These are phyloP conservation scores for Sebastes oblongus DNA, from an alignment of 2,797 vertebrate species.

Conservation along the genomic window DNA sequence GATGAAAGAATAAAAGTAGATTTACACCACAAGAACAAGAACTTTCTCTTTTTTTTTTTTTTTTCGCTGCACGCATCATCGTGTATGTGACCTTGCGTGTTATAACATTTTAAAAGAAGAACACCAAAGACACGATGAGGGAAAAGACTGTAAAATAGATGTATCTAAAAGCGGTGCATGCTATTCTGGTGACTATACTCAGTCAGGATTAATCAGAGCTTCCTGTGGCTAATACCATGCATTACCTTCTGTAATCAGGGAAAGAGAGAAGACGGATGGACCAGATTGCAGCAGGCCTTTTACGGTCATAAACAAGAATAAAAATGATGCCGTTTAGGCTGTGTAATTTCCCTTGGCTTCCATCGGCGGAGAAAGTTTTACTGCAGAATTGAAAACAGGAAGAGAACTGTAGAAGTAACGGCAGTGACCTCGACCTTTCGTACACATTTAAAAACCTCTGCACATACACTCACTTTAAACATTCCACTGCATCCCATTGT, in stretches of 20 bases:
- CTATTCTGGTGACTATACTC: conserved; percentile 25
- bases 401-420: not conserved
- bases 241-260: conserved; percentile 61
- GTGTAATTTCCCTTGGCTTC: conserved; percentile 25
- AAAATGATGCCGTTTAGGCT: conserved; percentile 31
- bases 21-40: conserved; percentile 20
- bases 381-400: conserved; percentile 5
- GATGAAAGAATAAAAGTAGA: conserved; percentile 31
- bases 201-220: conserved; percentile 47
- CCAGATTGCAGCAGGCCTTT: conserved; percentile 33
- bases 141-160: not conserved
- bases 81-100: not conserved
- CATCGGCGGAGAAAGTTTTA: conserved; percentile 8
- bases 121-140: not conserved
- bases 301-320: conserved; percentile 20
- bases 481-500: not conserved
- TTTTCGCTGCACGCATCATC: not conserved
- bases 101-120: conserved; percentile 15
- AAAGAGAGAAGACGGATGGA: not conserved
- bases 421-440: conserved; percentile 28
- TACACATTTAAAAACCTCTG: not conserved
- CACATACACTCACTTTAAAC: not conserved
- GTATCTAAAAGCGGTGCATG: conserved; percentile 1
- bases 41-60: not conserved
- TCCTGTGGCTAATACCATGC: conserved; percentile 48